A percentile compares a stretch with the other conserved stretches of the same genome.
Evolutionary conservation across 2,113 vertebrate species (phyloP).

Genomic region (Acinonyx jubatus): DNA sequence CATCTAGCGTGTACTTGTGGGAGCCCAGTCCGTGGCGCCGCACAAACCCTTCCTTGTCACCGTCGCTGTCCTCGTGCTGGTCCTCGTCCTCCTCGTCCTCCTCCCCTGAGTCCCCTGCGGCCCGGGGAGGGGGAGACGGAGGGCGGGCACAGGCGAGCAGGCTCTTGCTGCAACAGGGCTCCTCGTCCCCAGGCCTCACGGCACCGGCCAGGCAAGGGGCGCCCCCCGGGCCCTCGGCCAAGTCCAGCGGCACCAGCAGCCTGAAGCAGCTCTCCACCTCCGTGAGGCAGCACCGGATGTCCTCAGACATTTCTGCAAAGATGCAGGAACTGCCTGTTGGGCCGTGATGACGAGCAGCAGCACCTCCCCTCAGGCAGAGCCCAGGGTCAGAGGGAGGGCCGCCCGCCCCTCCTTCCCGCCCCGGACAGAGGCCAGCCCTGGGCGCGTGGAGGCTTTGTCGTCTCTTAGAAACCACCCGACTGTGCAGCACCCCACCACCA

Average conservation of each 20-base stretch:
- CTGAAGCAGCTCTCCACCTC: conserved; percentile 94
- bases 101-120: neutral
- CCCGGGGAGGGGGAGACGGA: too few relatives aligned
- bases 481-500: rapidly evolving
- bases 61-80: neutral
- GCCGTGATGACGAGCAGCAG: neutral
- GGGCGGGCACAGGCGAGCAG: conserved; percentile 54
- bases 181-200: conserved; percentile 56
- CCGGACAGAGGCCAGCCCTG: neutral
- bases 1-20: conserved; percentile 89
- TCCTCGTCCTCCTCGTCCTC: conserved; percentile 52
- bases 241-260: conserved; percentile 88
- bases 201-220: rapidly evolving
- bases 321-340: rapidly evolving
- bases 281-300: conserved; percentile 87
- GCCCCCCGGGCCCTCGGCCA: conserved; percentile 56
- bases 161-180: conserved; percentile 94
- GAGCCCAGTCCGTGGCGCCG: conserved; percentile 93
- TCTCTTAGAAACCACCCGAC: neutral
- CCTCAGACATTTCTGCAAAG: conserved; percentile 86
- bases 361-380: rapidly evolving
- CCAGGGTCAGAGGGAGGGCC: neutral
- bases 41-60: conserved; percentile 85
- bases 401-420: neutral
- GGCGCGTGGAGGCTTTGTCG: neutral